Base-by-base conservation (phyloP, 2,888 invertebrate genomes). In the Kuschelorhynchus macadamiae region DNA sequence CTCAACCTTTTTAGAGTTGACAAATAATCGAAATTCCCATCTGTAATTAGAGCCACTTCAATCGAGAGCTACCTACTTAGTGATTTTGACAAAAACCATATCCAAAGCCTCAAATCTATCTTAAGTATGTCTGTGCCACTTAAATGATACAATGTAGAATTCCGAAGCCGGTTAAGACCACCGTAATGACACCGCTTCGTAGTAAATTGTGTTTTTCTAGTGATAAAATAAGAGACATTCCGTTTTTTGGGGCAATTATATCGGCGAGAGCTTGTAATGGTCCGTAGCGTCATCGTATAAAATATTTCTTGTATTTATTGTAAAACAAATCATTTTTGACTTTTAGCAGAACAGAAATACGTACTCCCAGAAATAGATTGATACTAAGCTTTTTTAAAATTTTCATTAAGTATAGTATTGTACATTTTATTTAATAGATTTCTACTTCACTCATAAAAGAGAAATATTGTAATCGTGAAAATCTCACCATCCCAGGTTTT, bases 71-170 rank as follows among this genome's bases (percentile, higher is more conserved):
- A 71, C 71, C 77, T 80, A 77, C 74, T 78, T 78, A 78, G 71
- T 72, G 74, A 74, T 75, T n/a, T 75, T 79, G 78, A 80, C 78
- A 78, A 75, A 76, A 79, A 79, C 78, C 79, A 79, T 76, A 75
- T 72, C 68, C 73, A 67, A 73, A 73, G 72, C 71, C 71, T 74
- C 77, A 78, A 74, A 74, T 71, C 65, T 79, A 80, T 80, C 79
- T 80, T 75, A 76, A 79, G 77, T 76, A 75, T 70, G 69, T 63
- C 75, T 60, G 47, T 46, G 47, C 53, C 60, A 53, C 60, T 65
- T 65, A 57, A 57, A 56, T 30, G 50, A 42, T 61, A 61, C 52
- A 42, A 47, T 52, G 36, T 50, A 61, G 32, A 42, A 52, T 30
- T 61, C 44, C 32, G 18, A 33, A 20, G 36, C 39, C 30, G 49